Conservation (phyloP, 2,888 invertebrate genomes). For the Cecidostiba fungosa region DNA sequence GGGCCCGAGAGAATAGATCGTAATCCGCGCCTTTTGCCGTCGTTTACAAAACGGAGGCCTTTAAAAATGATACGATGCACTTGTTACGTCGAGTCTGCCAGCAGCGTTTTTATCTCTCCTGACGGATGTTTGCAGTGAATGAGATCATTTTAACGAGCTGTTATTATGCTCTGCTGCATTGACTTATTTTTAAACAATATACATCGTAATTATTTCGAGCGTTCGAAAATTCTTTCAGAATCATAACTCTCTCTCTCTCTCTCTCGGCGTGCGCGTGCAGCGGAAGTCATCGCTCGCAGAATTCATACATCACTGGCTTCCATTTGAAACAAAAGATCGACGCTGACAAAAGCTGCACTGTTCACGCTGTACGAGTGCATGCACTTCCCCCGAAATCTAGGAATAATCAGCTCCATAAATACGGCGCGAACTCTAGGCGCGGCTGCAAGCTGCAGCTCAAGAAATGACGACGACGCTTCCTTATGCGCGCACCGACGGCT, state of each 20-base stretch:
- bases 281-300: neutral
- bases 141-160: neutral
- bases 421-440: conserved; percentile 7
- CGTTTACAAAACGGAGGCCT: conserved; percentile 58
- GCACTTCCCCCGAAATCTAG: conserved; percentile 40
- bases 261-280: neutral
- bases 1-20: conserved; percentile 44
- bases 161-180: neutral
- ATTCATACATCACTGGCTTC: neutral
- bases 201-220: neutral
- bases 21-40: conserved; percentile 32
- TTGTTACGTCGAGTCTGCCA: conserved; percentile 18
- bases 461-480: neutral
- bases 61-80: conserved; percentile 60
- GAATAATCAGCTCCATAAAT: conserved; percentile 56
- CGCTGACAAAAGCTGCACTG: conserved; percentile 8
- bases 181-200: neutral
- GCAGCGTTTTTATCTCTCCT: neutral
- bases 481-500: too few relatives aligned
- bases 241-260: neutral
- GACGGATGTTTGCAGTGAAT: neutral
- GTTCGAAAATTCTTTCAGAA: too few relatives aligned
- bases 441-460: neutral
- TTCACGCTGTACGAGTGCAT: neutral
- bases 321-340: neutral